Evolutionary conservation across 2,797 vertebrate genomes (phyloP), one percentile per base, ranked within the genome.

Genomic region (Gymnocypris eckloni): DNA sequence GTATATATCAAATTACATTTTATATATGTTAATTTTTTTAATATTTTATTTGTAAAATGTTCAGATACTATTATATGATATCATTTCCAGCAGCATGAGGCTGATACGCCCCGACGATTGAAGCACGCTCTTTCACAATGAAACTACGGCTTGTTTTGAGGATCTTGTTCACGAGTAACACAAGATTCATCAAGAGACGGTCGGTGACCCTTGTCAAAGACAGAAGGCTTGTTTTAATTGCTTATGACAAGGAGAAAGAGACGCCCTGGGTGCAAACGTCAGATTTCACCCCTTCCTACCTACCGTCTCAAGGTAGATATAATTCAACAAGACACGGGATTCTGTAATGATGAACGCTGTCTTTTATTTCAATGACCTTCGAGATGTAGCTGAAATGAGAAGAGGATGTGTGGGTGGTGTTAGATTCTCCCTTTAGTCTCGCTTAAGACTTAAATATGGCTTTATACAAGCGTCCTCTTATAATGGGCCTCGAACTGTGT

Each of bases 151-250:
- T n/a, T 82, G 54, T 86, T 82, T 86, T 85, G 90, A 56, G 43
- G 33, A 41, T 81, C 73, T 87, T 90, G 69, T 82, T 71, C 84
- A 59, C 25, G 43, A 83, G 73, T 72, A 76, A 81, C 79, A 78
- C 43, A 67, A 89, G 86, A 69, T 81, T 73, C 77, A 73, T 84
- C 71, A 56, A 72, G 48, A 81, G 64, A 67, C 56, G 82, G 81
- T 56, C 48, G 50, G 22, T 90, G 91, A 90, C 87, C 79, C 90
- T 86, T 86, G 83, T 89, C 28, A 89, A 45, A 87, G 71, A 79
- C 61, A 1, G 72, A 64, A 87, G 87, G 86, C 86, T 90, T 86
- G 69, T 88, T 82, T 86, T 90, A 91, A 92, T 92, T 90, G 86
- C 48, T 76, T 80, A 83, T 90, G 81, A 79, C 85, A 87, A 80